Conservation (phyloP, 2,888 invertebrate genomes). For the Dasypogon diadema region DNA sequence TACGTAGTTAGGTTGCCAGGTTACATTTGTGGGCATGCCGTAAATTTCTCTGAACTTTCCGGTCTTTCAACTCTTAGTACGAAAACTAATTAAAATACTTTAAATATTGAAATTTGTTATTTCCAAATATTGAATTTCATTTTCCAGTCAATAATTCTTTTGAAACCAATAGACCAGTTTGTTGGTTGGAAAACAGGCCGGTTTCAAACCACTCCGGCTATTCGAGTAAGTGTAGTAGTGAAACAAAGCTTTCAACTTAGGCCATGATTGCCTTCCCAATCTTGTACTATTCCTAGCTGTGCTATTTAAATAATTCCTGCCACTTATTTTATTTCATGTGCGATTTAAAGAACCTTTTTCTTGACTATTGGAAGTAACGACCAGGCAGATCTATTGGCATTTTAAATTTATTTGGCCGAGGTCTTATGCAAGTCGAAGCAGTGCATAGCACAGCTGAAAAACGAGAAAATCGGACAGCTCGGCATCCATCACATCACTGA, state of each 20-base stretch:
- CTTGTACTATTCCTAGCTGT: background rate
- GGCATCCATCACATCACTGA: constrained; percentile 40
- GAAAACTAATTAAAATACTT: background rate
- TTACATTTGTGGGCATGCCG: too few relatives aligned
- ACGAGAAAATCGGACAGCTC: constrained; percentile 6
- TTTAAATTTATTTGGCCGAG: constrained; percentile 36
- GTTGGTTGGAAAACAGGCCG: background rate
- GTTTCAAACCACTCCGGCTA: background rate
- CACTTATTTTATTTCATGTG: constrained; percentile 35
- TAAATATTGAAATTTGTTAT: background rate
- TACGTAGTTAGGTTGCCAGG: too few relatives aligned
- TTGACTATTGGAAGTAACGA: background rate
- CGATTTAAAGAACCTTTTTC: constrained; percentile 28
- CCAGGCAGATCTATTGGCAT: constrained; percentile 35
- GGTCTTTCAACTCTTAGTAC: background rate
- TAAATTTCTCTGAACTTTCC: background rate
- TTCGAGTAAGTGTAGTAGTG: background rate
- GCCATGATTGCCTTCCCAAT: constrained; percentile 3
- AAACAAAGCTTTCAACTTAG: constrained; percentile 2
- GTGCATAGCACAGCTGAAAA: background rate
- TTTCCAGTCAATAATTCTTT: constrained; percentile 1
- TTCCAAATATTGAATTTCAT: background rate
- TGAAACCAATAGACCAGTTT: background rate
- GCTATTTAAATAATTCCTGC: constrained; percentile 30
- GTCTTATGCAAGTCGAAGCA: background rate